phyloP scores from a whole-genome alignment of 1,140 invertebrate species.

The Phymastichus coffea region DNA sequence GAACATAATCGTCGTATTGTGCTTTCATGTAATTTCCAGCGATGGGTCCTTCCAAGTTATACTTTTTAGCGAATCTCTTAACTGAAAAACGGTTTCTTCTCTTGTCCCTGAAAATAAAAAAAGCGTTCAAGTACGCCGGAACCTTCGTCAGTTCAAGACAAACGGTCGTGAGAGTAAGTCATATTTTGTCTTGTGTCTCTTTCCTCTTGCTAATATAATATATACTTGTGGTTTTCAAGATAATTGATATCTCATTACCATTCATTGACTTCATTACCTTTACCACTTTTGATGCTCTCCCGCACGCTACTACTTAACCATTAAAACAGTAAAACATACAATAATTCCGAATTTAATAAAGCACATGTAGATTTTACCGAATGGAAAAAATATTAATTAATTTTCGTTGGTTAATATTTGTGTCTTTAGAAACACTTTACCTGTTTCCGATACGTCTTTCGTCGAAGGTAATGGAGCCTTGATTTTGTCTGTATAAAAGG shows the following conservation, averaged over 20 bases:
- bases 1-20: constrained; percentile 73
- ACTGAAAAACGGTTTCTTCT: constrained; percentile 54
- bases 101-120: constrained; percentile 33
- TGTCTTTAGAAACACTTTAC: constrained; percentile 30
- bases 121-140: too few relatives aligned
- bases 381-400: neutral
- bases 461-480: constrained; percentile 52
- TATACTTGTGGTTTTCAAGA: too few relatives aligned
- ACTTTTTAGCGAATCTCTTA: constrained; percentile 69
- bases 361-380: neutral
- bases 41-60: constrained; percentile 68
- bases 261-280: too few relatives aligned
- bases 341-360: neutral
- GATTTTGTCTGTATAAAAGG: constrained; percentile 66
- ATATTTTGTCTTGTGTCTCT: too few relatives aligned
- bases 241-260: too few relatives aligned
- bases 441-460: constrained; percentile 50
- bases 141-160: too few relatives aligned
- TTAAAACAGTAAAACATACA: too few relatives aligned
- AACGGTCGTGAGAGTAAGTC: too few relatives aligned
- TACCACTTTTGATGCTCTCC: too few relatives aligned
- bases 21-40: constrained; percentile 76
- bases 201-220: too few relatives aligned
- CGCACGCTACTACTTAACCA: too few relatives aligned
- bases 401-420: too few relatives aligned